phyloP scores from a whole-genome alignment of 2,797 vertebrate species.

The Esox lucius region DNA sequence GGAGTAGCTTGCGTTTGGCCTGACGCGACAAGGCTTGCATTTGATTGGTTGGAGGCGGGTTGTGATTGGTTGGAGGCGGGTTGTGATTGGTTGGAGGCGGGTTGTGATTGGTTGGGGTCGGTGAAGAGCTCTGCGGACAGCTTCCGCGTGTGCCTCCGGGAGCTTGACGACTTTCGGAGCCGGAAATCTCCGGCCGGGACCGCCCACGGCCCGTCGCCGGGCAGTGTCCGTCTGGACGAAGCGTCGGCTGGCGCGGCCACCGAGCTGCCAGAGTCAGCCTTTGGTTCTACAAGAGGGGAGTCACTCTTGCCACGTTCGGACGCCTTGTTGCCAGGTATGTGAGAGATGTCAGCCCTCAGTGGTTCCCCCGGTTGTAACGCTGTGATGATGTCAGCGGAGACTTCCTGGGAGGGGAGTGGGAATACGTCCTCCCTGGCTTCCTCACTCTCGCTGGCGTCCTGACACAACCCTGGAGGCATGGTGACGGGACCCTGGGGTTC shows the following conservation, averaged over 20 bases:
- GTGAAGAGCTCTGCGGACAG: constrained; percentile 68
- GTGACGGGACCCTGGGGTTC: constrained; percentile 8
- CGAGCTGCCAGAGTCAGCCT: constrained; percentile 9
- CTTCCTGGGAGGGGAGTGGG: neutral
- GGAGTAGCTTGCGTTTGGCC: constrained; percentile 3
- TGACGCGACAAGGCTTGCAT: neutral
- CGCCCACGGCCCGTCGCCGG: neutral
- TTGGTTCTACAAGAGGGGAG: neutral
- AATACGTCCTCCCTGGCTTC: constrained; percentile 6
- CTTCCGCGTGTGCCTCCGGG: constrained; percentile 47
- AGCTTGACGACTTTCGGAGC: constrained; percentile 61
- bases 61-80: constrained; percentile 43
- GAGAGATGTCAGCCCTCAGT: constrained; percentile 7
- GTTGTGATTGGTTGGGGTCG: constrained; percentile 41
- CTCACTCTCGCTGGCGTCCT: constrained; percentile 19
- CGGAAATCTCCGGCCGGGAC: constrained; percentile 60
- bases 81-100: constrained; percentile 6
- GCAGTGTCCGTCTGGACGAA: neutral
- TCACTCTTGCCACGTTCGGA: constrained; percentile 23
- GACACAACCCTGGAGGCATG: neutral
- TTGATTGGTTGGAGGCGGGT: constrained; percentile 5
- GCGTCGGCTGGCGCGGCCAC: constrained; percentile 3
- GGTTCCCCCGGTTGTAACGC: neutral
- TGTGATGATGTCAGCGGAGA: constrained; percentile 3
- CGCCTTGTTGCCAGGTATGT: constrained; percentile 16